A percentile compares a stretch with the other conserved stretches of the same genome.
These are phyloP conservation scores for Antrozous pallidus DNA, from an alignment of 2,797 vertebrate genomes.

Conservation along the genomic window DNA sequence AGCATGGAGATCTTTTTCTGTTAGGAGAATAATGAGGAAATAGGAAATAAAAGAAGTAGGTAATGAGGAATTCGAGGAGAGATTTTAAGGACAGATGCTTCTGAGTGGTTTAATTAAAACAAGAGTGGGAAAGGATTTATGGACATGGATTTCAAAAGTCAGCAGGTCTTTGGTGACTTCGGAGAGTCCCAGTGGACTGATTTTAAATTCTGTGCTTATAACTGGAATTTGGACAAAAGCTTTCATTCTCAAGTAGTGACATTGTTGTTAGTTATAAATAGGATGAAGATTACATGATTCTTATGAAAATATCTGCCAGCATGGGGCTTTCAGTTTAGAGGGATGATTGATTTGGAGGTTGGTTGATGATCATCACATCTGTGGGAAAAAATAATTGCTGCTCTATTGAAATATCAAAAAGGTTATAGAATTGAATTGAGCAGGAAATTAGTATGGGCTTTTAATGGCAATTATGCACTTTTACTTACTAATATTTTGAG, in stretches of 20 bases:
- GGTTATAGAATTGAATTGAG: not conserved
- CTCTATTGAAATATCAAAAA: slow-evolving; percentile 13
- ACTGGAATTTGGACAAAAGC: not conserved
- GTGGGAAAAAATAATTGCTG: not conserved
- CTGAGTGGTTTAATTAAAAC: not conserved
- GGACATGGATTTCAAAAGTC: not conserved
- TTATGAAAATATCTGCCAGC: not conserved
- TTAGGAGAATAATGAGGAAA: not conserved
- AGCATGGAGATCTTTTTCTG: not conserved
- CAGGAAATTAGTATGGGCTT: not conserved
- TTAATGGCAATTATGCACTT: not conserved
- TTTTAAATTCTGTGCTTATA: slow-evolving; percentile 1
- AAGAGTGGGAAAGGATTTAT: not conserved
- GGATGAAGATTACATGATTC: not conserved
- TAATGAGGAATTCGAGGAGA: not conserved
- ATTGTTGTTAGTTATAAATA: slow-evolving; percentile 1
- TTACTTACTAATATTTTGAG: slow-evolving; percentile 37
- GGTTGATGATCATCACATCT: slow-evolving; percentile 4
- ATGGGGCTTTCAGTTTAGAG: slow-evolving; percentile 8
- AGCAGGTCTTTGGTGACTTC: not conserved
- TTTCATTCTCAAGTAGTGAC: not conserved
- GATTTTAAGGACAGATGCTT: not conserved
- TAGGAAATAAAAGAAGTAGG: not conserved
- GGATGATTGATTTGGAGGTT: slow-evolving; percentile 19
- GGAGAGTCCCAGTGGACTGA: not conserved